phyloP scores from a whole-genome alignment of 2,797 vertebrate species.

The Cirrhinus mrigala region DNA sequence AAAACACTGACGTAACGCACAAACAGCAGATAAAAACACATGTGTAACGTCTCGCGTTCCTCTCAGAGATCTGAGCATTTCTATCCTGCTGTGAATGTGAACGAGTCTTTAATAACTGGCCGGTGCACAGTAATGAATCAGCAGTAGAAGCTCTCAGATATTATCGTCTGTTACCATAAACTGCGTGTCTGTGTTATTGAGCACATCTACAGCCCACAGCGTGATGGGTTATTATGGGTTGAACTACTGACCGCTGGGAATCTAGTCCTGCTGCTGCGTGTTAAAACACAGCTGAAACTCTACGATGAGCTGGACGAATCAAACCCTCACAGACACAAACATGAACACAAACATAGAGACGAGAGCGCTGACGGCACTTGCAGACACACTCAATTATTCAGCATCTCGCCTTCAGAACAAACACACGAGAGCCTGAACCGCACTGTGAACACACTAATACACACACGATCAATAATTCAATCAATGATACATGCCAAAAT shows the following conservation, averaged over 20 bases:
- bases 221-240: background rate
- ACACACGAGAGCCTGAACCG: background rate
- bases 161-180: background rate
- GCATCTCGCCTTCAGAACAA: background rate
- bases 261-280: background rate
- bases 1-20: conserved; percentile 22
- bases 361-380: background rate
- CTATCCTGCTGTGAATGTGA: background rate
- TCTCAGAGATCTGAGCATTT: conserved; percentile 41
- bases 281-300: background rate
- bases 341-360: background rate
- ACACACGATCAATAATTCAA: background rate
- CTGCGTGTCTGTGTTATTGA: background rate
- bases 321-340: background rate
- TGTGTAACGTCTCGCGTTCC: conserved; percentile 25
- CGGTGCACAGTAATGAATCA: background rate
- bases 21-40: conserved; percentile 38
- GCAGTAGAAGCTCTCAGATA: background rate
- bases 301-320: background rate
- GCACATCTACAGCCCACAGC: background rate
- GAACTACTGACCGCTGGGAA: background rate
- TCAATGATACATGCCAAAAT: background rate
- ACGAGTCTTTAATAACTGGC: background rate
- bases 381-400: background rate
- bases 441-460: background rate